Evolutionary conservation across 2,888 invertebrate species (phyloP), one percentile per base, ranked within the genome.

Genomic region (Actias luna): DNA sequence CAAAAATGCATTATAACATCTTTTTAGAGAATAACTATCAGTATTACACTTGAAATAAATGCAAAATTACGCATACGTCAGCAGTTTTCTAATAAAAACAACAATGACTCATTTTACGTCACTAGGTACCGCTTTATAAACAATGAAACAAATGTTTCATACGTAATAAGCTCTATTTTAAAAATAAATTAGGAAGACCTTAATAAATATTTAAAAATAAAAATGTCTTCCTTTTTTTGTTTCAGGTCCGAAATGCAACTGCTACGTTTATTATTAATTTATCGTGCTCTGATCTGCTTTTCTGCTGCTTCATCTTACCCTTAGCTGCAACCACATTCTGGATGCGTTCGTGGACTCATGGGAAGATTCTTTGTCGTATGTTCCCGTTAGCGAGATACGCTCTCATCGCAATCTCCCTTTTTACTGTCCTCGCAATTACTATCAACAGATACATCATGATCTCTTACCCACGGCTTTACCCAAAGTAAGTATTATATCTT

Each of bases 381-480:
- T 97, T 96, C 78, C 97, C 97, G 0, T 87, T 96, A 69, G 90
- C 96, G 59, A 93, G 96, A 70, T 97, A 97, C 75, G 94, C 94
- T 8, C 91, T 97, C 8, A 94, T 97, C 29, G 97, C 96, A 0
- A 95, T 96, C 0, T 96, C 97, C 0, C 91, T 97, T 27, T 95
- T 97, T 84, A 96, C 96, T 16, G 95, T 97, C 7, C 91, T 96
- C 55, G 94, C 96, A 62, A 97, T 97, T 77, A 96, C 97, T 27
- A 94, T 97, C 81, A 97, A 97, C 87, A 94, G 97, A 85, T 97
- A 97, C 81, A 93, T 97, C 67, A 95, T 97, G 94, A 97, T 97
- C 68, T 95, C 96, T 25, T 96, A 96, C 83, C 96, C 96, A 0
- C 92, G 94, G 55, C 88, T 95, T n/a, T 97, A 97, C 84, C 94